Base-by-base conservation (phyloP, 2,888 invertebrate species). In the Hypomecis atomaria region DNA sequence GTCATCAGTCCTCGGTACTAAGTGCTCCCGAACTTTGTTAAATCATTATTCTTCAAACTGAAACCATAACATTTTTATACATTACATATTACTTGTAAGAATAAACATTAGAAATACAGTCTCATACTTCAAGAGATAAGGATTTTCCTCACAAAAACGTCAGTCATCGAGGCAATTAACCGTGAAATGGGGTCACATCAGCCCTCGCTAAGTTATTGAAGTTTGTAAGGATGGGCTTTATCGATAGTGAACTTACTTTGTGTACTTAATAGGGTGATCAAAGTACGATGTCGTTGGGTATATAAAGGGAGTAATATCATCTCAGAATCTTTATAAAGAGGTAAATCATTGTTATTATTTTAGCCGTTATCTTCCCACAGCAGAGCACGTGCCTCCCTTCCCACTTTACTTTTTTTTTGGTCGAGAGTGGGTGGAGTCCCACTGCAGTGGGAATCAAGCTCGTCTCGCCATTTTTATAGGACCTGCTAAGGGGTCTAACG, bases 161-260 rank as follows among this genome's bases (percentile, higher is more conserved):
- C 60, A 60, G 60, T 61, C 65, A 58, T 44, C 23, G 56, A 38
- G 53, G 70, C 74, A 78, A 78, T 81, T 78, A 78, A 75, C 71
- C 73, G 72, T 75, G 75, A 78, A 78, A 78, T 75, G 68, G 72
- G 77, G 74, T 73, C 75, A 70, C 71, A 72, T 75, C 73, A 63
- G 55, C 60, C 59, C 61, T 56, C 66, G 54, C 63, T 61, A 66
- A 75, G 71, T 72, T 72, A 71, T 73, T 74, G 71, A 73, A 61
- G 65, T 60, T 65, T 45, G 55, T 38, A 48, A 63, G 58, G 59
- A 56, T 53, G 55, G 59, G 56, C 59, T 57, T 44, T 49, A 57
- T 60, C 65, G 65, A 61, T 65, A 65, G 59, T 58, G 40, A 61
- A 65, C 44, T 57, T 59, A 47, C 64, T 56, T 64, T 55, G 50